A percentile compares a stretch with the other conserved stretches of the same genome.
These are phyloP conservation scores for Zoanthus sociatus DNA, from an alignment of 92 coral and sea anemone species.

Conservation along the genomic window DNA sequence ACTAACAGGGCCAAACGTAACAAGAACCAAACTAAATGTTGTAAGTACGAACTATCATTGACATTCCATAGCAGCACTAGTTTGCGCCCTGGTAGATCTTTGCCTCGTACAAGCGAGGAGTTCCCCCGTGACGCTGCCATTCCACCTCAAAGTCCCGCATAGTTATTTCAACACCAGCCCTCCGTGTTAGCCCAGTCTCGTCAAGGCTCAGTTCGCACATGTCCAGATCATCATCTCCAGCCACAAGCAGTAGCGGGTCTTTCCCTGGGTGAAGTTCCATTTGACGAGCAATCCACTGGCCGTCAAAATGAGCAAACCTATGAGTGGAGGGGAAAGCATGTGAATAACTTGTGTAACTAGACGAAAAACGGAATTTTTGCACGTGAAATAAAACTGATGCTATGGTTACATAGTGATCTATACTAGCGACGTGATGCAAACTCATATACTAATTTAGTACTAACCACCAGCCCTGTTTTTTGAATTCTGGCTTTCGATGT, in stretches of 20 bases:
- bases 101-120: slow-evolving; percentile 81
- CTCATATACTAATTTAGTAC: slow-evolving; percentile 10
- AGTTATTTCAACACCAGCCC: slow-evolving; percentile 90
- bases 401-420: not conserved
- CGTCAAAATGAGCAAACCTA: slow-evolving; percentile 99
- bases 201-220: slow-evolving; percentile 98
- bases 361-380: not conserved
- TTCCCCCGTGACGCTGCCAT: slow-evolving; percentile 87
- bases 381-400: not conserved
- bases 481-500: slow-evolving; percentile 85
- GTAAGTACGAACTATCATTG: not conserved
- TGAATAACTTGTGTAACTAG: not conserved
- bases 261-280: slow-evolving; percentile 88
- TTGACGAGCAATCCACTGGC: slow-evolving; percentile 99
- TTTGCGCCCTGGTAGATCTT: slow-evolving; percentile 67
- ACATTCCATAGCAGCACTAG: not conserved
- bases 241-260: slow-evolving; percentile 81
- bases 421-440: too few relatives aligned
- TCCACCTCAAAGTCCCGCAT: slow-evolving; percentile 83
- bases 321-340: slow-evolving; percentile 9
- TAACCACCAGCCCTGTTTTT: slow-evolving; percentile 96
- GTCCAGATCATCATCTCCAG: slow-evolving; percentile 98
- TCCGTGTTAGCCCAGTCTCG: slow-evolving; percentile 86
- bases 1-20: not conserved
- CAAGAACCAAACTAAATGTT: not conserved